phyloP scores from a whole-genome alignment of 2,888 invertebrate species.

The Therioaphis trifolii region DNA sequence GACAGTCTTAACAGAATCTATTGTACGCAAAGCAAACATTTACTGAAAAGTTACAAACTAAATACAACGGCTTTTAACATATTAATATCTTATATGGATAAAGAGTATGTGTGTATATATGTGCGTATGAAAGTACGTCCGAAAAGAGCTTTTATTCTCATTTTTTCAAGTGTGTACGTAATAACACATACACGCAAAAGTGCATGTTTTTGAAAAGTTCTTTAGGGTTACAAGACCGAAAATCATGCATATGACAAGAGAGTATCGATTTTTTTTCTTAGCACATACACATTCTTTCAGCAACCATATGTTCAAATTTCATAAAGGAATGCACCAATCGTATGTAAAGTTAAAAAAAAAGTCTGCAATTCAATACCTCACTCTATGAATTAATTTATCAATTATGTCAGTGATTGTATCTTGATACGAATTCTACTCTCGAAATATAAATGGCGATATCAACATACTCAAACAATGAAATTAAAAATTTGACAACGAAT shows the following conservation, averaged over 20 bases:
- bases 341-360: not conserved
- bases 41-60: slow-evolving; percentile 32
- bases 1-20: slow-evolving; percentile 23
- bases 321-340: not conserved
- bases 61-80: slow-evolving; percentile 47
- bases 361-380: not conserved
- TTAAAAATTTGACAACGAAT: too few relatives aligned
- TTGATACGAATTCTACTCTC: not conserved
- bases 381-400: not conserved
- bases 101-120: not conserved
- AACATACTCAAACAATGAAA: too few relatives aligned
- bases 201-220: slow-evolving; percentile 28
- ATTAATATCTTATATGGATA: slow-evolving; percentile 34
- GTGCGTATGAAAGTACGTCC: not conserved
- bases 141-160: slow-evolving; percentile 43
- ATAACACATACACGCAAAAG: not conserved
- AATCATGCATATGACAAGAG: slow-evolving; percentile 51
- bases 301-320: not conserved
- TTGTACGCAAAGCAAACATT: slow-evolving; percentile 25
- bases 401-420: not conserved
- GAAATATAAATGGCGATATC: not conserved
- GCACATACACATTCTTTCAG: slow-evolving; percentile 7
- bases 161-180: slow-evolving; percentile 10
- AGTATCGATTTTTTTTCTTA: not conserved
- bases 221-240: slow-evolving; percentile 26